Evolutionary conservation across 2,888 invertebrate species (phyloP), one percentile per base, ranked within the genome.

Genomic region (Trachelus stipa): DNA sequence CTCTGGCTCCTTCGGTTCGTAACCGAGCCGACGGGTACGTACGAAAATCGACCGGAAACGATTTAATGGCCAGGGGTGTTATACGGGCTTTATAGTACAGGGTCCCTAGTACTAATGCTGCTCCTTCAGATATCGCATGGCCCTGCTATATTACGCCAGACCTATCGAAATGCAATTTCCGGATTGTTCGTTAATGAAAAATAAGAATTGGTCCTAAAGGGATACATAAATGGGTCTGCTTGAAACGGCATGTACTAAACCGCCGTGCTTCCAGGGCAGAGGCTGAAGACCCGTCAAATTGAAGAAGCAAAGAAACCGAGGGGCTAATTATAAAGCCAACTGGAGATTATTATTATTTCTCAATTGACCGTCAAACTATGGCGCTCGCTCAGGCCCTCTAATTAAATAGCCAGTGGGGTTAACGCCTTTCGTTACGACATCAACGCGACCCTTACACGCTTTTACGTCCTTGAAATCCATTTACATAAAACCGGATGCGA

Each of bases 261-360:
- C 56, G 56, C 6, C 9, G 56, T 56, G 23, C 9, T 56, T 56
- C 9, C 56, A 71, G 31, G 71, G 71, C 31, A 31, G 31, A 71
- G 71, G 31, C 31, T 33, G 71, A 34, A 71, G 71, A 30, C 33
- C 6, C 31, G 34, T 33, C 35, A 34, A 34, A 30, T 31, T 68
- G 81, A 30, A 68, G 79, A 77, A 68, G 71, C 11, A 69, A 56
- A 77, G 35, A 79, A 76, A 79, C 76, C 77, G 79, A 75, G 75
- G 74, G 68, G 78, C 76, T 76, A 68, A 74, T 76, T 79, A 76
- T 56, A 74, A 56, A 78, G 77, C 83, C 86, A 85, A 84, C 85
- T 86, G 85, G 83, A 82, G 85, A 86, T 87, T 83, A 87, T 87
- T 85, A 86, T 87, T 87, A 87, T 87, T 87, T 86, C 87, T 87